These are phyloP conservation scores for Mesochorus sp. DNA, from an alignment of 2,888 invertebrate genomes.

Conservation along the genomic window DNA sequence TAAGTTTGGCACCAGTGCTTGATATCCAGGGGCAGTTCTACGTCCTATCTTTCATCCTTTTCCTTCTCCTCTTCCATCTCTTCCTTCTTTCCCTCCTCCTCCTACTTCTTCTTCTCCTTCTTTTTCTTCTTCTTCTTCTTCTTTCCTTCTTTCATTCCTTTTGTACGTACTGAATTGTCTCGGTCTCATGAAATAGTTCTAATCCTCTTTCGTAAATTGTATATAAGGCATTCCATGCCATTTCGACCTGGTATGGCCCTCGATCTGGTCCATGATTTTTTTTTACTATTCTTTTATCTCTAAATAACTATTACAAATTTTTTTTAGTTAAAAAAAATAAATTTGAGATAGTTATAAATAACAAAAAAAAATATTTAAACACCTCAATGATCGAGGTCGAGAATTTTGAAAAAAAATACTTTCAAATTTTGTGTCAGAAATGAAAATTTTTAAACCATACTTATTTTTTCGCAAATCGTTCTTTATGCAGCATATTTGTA, in stretches of 20 bases:
- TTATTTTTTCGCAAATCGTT: not conserved
- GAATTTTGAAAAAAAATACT: too few species aligned
- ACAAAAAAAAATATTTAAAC: too few species aligned
- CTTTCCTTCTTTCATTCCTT: slow-evolving; percentile 31
- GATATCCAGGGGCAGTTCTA: slow-evolving; percentile 35
- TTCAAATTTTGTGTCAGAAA: too few species aligned
- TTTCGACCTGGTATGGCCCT: slow-evolving; percentile 29
- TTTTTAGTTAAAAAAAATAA: too few species aligned
- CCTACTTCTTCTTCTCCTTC: slow-evolving; percentile 31
- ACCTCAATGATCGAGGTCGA: too few species aligned
- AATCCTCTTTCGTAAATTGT: slow-evolving; percentile 56
- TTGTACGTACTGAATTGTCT: not conserved
- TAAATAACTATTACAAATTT: too few species aligned
- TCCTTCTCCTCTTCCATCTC: slow-evolving; percentile 13
- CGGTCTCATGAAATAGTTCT: slow-evolving; percentile 17
- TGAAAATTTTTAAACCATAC: too few species aligned
- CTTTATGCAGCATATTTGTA: too few species aligned
- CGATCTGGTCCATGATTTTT: not conserved
- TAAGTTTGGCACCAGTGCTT: slow-evolving; percentile 17
- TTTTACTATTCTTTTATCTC: slow-evolving; percentile 46
- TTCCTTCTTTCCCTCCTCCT: slow-evolving; percentile 13
- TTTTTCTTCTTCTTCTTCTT: slow-evolving; percentile 1
- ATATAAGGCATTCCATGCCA: slow-evolving; percentile 21
- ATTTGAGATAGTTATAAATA: too few species aligned
- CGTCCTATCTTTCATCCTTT: slow-evolving; percentile 9